These are phyloP conservation scores for Drosophila prolongata DNA, from an alignment of 2,888 invertebrate species.

Conservation along the genomic window DNA sequence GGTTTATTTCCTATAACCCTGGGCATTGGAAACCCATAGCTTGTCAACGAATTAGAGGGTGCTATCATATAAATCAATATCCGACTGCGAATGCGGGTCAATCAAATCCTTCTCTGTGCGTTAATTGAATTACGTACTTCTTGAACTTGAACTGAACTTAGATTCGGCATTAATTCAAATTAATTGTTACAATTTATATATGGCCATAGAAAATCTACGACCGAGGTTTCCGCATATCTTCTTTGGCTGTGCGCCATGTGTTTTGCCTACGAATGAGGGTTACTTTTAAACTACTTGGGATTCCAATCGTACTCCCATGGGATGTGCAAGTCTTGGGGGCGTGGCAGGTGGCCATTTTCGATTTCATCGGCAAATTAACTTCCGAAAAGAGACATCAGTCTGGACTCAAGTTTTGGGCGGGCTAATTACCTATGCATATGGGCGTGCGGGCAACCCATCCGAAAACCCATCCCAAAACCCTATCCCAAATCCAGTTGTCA, in stretches of 20 bases:
- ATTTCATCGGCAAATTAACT: slow-evolving; percentile 68
- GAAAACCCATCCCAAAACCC: slow-evolving; percentile 8
- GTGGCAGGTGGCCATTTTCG: slow-evolving; percentile 86
- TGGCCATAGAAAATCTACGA: neutral
- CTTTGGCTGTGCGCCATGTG: neutral
- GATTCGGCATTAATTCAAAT: slow-evolving; percentile 9
- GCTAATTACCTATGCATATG: slow-evolving; percentile 60
- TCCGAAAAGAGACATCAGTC: slow-evolving; percentile 43
- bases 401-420: slow-evolving; percentile 14
- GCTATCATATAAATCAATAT: slow-evolving; percentile 7
- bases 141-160: slow-evolving; percentile 26
- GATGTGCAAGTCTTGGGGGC: slow-evolving; percentile 1
- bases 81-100: slow-evolving; percentile 18
- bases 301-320: neutral
- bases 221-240: slow-evolving; percentile 1
- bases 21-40: slow-evolving; percentile 7
- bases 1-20: neutral
- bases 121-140: slow-evolving; percentile 22
- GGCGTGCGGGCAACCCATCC: slow-evolving; percentile 7
- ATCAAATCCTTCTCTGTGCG: slow-evolving; percentile 14
- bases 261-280: neutral
- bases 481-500: slow-evolving; percentile 49
- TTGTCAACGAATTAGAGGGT: slow-evolving; percentile 4
- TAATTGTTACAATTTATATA: slow-evolving; percentile 29
- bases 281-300: slow-evolving; percentile 2